Base-by-base conservation (phyloP, 2,113 vertebrate species). In the Saguinus imperator region DNA sequence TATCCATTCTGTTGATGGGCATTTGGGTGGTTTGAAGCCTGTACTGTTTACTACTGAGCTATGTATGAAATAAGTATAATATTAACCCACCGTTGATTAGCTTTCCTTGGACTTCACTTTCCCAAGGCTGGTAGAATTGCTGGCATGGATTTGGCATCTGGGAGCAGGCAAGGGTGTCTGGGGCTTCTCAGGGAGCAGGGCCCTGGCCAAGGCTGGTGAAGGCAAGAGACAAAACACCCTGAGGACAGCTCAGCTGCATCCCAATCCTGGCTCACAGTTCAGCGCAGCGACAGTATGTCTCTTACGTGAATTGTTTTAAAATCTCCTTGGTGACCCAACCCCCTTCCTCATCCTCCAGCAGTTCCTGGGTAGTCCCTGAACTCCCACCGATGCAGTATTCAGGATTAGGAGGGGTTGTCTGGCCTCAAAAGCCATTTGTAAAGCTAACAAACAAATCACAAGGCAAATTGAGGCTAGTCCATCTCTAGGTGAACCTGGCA, bases 401-500 rank as follows among this genome's bases (percentile, higher is more conserved):
- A 68, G 84, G 64, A 72, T 87, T 87, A 89, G 89, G 52, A 94
- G 91, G 84, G 81, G 48, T 89, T 94, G 97, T 98, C 94, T 97
- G 94, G 97, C 97, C 98, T 98, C 96, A 96, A 96, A 98, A 98
- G 88, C 94, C 0, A 84, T 98, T 97, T 98, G 97, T 98, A 97
- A 98, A 98, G 84, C 97, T 98, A 98, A 98, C 96, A 97, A 97
- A 97, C 97, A 98, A 97, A 98, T 98, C 97, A 68, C 89, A 96
- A 97, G 97, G 95, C 95, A 96, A 98, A 97, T 97, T 96, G 97
- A 98, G 97, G 90, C 97, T 98, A 96, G 97, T 93, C 88, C 76
- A 37, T 96, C 97, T 96, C 86, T 96, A 96, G 98, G 97, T 61
- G 84, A 97, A 98, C 83, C 93, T 91, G 97, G 96, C 89, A 91